phyloP scores from a whole-genome alignment of 2,113 vertebrate species.

The Sakesphorus luctuosus region DNA sequence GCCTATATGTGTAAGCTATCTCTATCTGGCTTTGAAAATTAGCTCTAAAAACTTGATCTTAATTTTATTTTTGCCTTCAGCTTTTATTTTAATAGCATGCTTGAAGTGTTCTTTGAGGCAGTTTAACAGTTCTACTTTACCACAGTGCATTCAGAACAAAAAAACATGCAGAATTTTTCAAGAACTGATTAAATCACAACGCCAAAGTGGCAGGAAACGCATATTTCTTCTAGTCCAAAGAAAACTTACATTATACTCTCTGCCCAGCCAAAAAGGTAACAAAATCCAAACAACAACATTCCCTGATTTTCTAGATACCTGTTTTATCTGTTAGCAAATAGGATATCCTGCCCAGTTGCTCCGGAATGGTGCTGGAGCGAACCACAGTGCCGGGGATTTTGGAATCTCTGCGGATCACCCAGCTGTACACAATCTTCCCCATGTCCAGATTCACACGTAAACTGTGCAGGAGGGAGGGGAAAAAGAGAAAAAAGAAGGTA shows the following conservation, averaged over 20 bases:
- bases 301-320: conserved; percentile 73
- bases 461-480: conserved; percentile 57
- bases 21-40: neutral
- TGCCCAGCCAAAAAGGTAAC: neutral
- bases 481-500: neutral
- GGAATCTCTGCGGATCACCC: conserved; percentile 95
- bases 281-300: neutral
- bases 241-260: neutral
- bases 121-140: neutral
- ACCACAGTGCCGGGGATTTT: conserved; percentile 96
- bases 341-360: conserved; percentile 95
- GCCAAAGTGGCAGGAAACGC: neutral
- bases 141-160: fast-evolving
- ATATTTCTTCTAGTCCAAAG: neutral
- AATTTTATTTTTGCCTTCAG: neutral
- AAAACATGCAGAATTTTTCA: neutral
- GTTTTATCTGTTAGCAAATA: conserved; percentile 98
- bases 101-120: neutral
- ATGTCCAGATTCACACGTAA: conserved; percentile 97
- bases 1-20: fast-evolving
- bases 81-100: neutral
- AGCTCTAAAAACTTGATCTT: neutral
- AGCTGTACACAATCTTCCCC: conserved; percentile 99
- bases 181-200: neutral
- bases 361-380: conserved; percentile 94